Evolutionary conservation across 2,888 invertebrate genomes (phyloP), one percentile per base, ranked within the genome.

Genomic region (Cartodere bifasciata): DNA sequence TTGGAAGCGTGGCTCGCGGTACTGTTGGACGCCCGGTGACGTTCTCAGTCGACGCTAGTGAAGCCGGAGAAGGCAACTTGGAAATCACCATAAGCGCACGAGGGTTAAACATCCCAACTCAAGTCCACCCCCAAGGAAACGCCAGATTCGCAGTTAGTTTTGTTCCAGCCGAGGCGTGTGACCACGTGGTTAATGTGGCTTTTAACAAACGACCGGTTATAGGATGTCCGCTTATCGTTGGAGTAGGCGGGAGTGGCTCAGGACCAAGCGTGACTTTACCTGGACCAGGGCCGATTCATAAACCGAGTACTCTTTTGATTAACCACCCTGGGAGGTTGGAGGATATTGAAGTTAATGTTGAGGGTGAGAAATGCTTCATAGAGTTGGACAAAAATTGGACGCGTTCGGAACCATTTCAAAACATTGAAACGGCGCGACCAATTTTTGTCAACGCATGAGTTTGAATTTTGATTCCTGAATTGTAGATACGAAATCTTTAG

Each of bases 81-180:
- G 95, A 97, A 64, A 95, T 97, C 44, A 91, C 92, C 27, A 92
- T 98, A 46, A 87, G 88, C 38, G 87, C 91, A 23, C 73, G 86
- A 55, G 88, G 92, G 31, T 72, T 87, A 40, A 88, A 94, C 55
- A 90, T 94, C 49, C 91, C 92, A 28, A 92, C 91, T 31, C 91
- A 92, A 70, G 91, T 92, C 25, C 87, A 55, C 34, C 87, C 90
- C 5, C 82, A 90, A 61, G 91, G 90, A 50, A 80, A 80, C 56
- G 82, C 75, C 24, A 73, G 86, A 52, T 98, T 97, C 63, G 83
- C 90, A 40, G 97, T 97, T 35, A 91, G 92, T 47, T 98, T 97
- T 60, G 81, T 91, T 40, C 95, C 97, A 29, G 83, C 88, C 16
- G 88, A 91, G 58, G 78, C 88, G 17, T 88, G 88, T 55, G 85